Evolutionary conservation across 2,888 invertebrate species (phyloP).

Genomic region (Baronia brevicornis): DNA sequence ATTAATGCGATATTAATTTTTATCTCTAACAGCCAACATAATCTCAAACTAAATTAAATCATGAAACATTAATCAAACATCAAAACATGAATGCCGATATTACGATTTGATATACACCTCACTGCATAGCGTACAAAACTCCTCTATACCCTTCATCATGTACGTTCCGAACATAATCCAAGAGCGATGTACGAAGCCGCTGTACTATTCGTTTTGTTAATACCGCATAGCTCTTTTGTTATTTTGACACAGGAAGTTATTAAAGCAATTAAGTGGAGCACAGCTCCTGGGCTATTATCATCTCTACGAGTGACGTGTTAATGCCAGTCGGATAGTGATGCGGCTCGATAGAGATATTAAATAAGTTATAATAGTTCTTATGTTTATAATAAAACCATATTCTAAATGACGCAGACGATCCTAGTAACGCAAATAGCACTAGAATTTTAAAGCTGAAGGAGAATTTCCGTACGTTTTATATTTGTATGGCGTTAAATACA

Average conservation of each 20-base stretch:
- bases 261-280: slow-evolving; percentile 74
- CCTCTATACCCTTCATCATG: slow-evolving; percentile 2
- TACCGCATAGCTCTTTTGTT: slow-evolving; percentile 69
- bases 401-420: too few species aligned
- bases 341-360: slow-evolving; percentile 20
- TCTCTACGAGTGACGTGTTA: slow-evolving; percentile 72
- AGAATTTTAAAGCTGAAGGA: too few species aligned
- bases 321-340: slow-evolving; percentile 57
- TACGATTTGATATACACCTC: background rate
- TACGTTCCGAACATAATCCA: slow-evolving; percentile 36
- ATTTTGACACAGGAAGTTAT: slow-evolving; percentile 77
- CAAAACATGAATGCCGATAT: background rate
- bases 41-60: too few species aligned
- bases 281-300: slow-evolving; percentile 70
- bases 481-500: too few species aligned
- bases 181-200: slow-evolving; percentile 38
- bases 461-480: too few species aligned
- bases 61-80: background rate
- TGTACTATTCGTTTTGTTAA: slow-evolving; percentile 62
- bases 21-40: too few species aligned
- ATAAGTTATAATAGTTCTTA: background rate
- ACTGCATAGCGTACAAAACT: slow-evolving; percentile 1
- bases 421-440: too few species aligned
- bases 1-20: too few species aligned
- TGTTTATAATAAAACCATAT: too few species aligned